Evolutionary conservation across 1,140 invertebrate species (phyloP).

Genomic region (Drosophila pruinosa): DNA sequence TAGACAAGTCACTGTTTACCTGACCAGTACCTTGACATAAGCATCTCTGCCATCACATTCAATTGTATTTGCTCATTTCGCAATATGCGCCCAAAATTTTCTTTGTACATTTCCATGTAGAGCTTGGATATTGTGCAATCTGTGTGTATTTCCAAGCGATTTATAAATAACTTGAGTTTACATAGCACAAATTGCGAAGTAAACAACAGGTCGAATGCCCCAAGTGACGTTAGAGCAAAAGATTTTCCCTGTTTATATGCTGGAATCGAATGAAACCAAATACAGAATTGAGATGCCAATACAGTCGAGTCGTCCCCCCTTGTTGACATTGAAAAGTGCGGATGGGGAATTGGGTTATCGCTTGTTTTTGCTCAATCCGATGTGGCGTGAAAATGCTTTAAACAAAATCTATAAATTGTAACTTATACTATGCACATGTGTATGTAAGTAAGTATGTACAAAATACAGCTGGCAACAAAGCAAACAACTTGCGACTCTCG

Average conservation of each 20-base stretch:
- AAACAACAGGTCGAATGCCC: slow-evolving; percentile 48
- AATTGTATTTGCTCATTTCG: slow-evolving; percentile 24
- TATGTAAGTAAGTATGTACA: not conserved
- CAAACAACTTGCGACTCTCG: slow-evolving; percentile 28
- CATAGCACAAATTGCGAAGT: slow-evolving; percentile 52
- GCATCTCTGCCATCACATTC: slow-evolving; percentile 17
- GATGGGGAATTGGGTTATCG: slow-evolving; percentile 51
- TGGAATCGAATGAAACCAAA: slow-evolving; percentile 32
- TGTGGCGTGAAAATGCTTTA: slow-evolving; percentile 20
- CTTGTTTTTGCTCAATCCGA: slow-evolving; percentile 19
- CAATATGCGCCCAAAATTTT: slow-evolving; percentile 1
- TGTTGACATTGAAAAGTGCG: slow-evolving; percentile 49
- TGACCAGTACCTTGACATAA: slow-evolving; percentile 29
- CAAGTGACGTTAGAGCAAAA: slow-evolving; percentile 43
- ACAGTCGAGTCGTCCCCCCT: not conserved
- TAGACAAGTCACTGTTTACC: slow-evolving; percentile 19
- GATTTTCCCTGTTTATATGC: slow-evolving; percentile 30
- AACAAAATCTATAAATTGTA: slow-evolving; percentile 38
- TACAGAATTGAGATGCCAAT: slow-evolving; percentile 6
- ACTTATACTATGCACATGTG: slow-evolving; percentile 20
- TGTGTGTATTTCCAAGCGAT: slow-evolving; percentile 39
- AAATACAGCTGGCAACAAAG: slow-evolving; percentile 25
- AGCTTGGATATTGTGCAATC: slow-evolving; percentile 39
- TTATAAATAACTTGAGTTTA: slow-evolving; percentile 60
- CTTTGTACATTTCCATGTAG: slow-evolving; percentile 20